Conservation (phyloP, 1,140 invertebrate species). For the Pseudomyrmex cubaensis region DNA sequence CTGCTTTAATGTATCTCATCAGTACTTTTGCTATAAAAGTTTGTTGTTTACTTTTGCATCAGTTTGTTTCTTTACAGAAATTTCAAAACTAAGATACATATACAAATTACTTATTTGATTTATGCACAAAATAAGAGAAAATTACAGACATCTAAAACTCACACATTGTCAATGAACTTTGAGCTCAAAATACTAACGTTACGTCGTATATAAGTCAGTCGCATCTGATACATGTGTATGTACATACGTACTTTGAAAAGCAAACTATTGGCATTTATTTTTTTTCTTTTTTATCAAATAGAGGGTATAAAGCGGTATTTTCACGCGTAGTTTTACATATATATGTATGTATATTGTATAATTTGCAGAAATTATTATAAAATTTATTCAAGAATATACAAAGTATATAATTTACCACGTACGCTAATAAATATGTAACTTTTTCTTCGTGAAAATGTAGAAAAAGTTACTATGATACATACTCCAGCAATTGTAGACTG, state of each 20-base stretch:
- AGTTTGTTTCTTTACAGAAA: background rate
- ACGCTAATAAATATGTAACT: conserved; percentile 38
- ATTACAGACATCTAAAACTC: conserved; percentile 20
- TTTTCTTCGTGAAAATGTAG: conserved; percentile 43
- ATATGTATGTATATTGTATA: conserved; percentile 10
- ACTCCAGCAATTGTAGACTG: conserved; percentile 13
- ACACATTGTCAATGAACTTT: conserved; percentile 1
- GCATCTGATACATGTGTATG: background rate
- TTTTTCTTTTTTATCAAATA: background rate
- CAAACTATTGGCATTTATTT: no score
- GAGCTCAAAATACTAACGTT: background rate
- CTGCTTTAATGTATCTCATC: conserved; percentile 32
- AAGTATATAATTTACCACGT: conserved; percentile 43
- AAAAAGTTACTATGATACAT: conserved; percentile 27
- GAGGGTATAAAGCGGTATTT: conserved; percentile 1
- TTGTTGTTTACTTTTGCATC: conserved; percentile 12
- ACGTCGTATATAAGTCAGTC: background rate
- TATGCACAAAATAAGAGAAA: conserved; percentile 19
- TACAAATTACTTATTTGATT: conserved; percentile 11
- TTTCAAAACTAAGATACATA: background rate
- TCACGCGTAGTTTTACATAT: background rate
- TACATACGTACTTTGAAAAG: no score
- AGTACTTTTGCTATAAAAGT: conserved; percentile 30
- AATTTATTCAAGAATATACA: conserved; percentile 60
- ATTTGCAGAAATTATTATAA: conserved; percentile 51